These are phyloP conservation scores for Xylocampa areola DNA, from an alignment of 2,888 invertebrate species.

Conservation along the genomic window DNA sequence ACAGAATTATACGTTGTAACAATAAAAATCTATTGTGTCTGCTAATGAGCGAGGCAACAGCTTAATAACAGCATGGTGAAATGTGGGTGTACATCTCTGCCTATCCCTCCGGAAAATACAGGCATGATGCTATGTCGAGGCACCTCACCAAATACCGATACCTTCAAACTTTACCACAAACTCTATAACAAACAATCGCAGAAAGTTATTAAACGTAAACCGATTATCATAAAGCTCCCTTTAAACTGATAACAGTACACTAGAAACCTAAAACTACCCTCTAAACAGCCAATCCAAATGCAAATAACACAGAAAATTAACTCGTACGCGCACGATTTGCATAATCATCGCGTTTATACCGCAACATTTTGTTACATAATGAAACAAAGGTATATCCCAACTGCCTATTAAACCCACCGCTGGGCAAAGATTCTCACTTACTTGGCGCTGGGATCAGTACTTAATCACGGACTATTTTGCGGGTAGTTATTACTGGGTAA, in stretches of 20 bases:
- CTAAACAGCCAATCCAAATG: constrained; percentile 13
- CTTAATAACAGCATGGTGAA: no score
- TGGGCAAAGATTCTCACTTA: constrained; percentile 43
- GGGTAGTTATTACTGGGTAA: neutral
- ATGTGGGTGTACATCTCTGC: no score
- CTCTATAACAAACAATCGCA: neutral
- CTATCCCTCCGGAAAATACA: no score
- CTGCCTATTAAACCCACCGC: constrained; percentile 38
- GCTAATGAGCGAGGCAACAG: no score
- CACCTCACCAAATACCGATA: no score
- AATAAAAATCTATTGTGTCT: no score
- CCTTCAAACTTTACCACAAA: neutral
- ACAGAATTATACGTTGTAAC: no score
- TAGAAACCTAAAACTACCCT: constrained; percentile 2
- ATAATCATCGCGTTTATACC: constrained; percentile 36
- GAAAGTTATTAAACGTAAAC: neutral
- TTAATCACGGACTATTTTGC: constrained; percentile 7
- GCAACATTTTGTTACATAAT: constrained; percentile 31
- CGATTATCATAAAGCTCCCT: neutral
- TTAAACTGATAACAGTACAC: neutral
- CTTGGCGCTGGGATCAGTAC: constrained; percentile 2
- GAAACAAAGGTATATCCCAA: constrained; percentile 33
- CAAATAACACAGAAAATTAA: constrained; percentile 46
- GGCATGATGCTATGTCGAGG: no score
- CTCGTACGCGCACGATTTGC: constrained; percentile 35